Conservation (phyloP, 2,113 vertebrate genomes). For the Lepus americanus region DNA sequence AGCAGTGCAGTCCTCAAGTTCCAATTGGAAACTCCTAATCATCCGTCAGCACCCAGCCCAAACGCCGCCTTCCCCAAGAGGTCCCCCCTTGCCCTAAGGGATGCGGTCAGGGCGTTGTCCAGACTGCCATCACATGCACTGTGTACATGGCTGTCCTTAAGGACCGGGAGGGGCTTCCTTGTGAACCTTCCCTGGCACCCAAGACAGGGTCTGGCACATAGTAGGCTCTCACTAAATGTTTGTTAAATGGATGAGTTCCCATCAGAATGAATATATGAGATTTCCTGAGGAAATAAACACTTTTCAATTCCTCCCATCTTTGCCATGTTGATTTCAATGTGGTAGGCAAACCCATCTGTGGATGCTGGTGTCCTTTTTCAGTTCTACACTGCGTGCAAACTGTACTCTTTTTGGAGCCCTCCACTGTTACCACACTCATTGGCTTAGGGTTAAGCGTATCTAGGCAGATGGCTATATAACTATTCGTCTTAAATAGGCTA, state of each 20-base stretch:
- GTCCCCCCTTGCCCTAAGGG: background rate
- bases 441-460: conserved; percentile 81
- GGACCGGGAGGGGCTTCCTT: background rate
- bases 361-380: conserved; percentile 79
- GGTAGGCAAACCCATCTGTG: conserved; percentile 80
- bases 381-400: conserved; percentile 70
- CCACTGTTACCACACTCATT: conserved; percentile 61
- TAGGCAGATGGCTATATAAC: conserved; percentile 83
- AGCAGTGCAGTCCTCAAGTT: background rate
- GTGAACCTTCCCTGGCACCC: conserved; percentile 27
- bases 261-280: conserved; percentile 61
- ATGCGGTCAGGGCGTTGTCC: background rate
- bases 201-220: conserved; percentile 64
- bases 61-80: background rate
- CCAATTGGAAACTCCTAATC: conserved; percentile 59
- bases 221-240: conserved; percentile 78
- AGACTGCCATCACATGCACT: background rate
- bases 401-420: conserved; percentile 66
- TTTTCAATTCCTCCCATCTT: conserved; percentile 72
- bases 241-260: conserved; percentile 75
- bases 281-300: conserved; percentile 70
- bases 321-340: conserved; percentile 84
- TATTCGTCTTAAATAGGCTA: conserved; percentile 43
- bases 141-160: background rate
- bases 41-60: conserved; percentile 64